Evolutionary conservation across 2,113 vertebrate species (phyloP), one percentile per base, ranked within the genome.

Genomic region (Onychostoma macrolepis): DNA sequence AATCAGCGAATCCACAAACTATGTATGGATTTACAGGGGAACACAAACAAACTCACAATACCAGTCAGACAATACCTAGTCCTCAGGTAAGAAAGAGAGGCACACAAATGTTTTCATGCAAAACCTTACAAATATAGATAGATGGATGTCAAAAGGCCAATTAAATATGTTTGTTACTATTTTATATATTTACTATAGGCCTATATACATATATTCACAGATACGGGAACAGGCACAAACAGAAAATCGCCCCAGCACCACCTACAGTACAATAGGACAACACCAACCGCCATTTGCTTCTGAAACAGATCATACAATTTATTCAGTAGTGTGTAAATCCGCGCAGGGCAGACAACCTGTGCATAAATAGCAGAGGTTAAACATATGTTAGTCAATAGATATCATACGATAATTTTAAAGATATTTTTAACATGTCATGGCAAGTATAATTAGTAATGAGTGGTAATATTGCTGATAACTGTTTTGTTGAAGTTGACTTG

Each of bases 191-290:
- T 9, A 58, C 50, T 36, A 4, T 30, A 48, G 0, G 7, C 43
- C 11, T 3, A 10, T 77, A 2, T 77, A 1, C 17, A 74, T 26
- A 17, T 21, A 30, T 36, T 80, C 28, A 80, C 28, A 43, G 41
- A 36, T n/a, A 53, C 10, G 0, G 19, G 3, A 30, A 56, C 4
- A 24, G 21, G 5, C 1, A 0, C 10, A 53, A 58, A 33, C 8
- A 38, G 53, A 61, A 61, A 80, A 38, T 21, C 76, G 2, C 1
- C 48, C 33, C 78, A 56, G 53, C 53, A 80, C 78, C 50, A 58
- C 33, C 28, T 80, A 80, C 78, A 36, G 30, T n/a, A 80, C 30
- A 58, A 38, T 80, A 38, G 78, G 78, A 21, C 30, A 61, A 61
- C 53, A 26, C 30, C 78, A n/a, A 36, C 21, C 48, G 12, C 11